Evolutionary conservation across 2,797 vertebrate genomes (phyloP), one percentile per base, ranked within the genome.

Genomic region (Cuniculus paca): DNA sequence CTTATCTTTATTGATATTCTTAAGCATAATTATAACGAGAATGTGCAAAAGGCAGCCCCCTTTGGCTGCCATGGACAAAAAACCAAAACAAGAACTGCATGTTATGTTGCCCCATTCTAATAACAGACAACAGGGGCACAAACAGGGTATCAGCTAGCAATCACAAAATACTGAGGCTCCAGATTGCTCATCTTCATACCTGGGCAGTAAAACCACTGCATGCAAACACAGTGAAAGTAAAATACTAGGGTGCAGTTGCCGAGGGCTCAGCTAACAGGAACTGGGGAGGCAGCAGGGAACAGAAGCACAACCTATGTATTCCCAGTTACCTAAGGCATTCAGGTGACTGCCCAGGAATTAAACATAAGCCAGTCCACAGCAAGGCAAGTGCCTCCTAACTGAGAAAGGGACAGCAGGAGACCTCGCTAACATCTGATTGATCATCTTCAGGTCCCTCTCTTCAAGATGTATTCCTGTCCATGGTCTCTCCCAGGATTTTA

Each of bases 91-190:
- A 80, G 90, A 68, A n/a, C 48, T 19, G 5, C 11, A 11, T 10
- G 63, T 68, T 78, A 58, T 22, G 31, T 78, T 36, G 82, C n/a
- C 48, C 74, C 87, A 72, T 86, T 83, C 91, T 42, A 88, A 68
- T 75, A 93, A 90, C 72, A 92, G 63, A 90, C 90, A 52, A 93
- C 94, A 93, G 90, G 85, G 45, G 58, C 74, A 81, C 89, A 92
- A 91, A 92, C 48, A 72, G 80, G 77, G 28, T 68, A 65, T 81
- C 93, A 94, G 93, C 88, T 75, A 96, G 93, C 45, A 90, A 34
- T 36, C 74, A 63, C 80, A 84, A 96, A 96, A 92, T 36, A 36
- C 16, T 2, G 0, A 90, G 70, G 34, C 74, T 88, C 52, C 13
- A 90, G 81, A 88, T n/a, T 54, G 70, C 65, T 96, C 78, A 75